Percentiles rank a stretch among this genome's conserved stretches.
phyloP scores from a whole-genome alignment of 2,888 invertebrate genomes.

The Tenthredo notha region DNA sequence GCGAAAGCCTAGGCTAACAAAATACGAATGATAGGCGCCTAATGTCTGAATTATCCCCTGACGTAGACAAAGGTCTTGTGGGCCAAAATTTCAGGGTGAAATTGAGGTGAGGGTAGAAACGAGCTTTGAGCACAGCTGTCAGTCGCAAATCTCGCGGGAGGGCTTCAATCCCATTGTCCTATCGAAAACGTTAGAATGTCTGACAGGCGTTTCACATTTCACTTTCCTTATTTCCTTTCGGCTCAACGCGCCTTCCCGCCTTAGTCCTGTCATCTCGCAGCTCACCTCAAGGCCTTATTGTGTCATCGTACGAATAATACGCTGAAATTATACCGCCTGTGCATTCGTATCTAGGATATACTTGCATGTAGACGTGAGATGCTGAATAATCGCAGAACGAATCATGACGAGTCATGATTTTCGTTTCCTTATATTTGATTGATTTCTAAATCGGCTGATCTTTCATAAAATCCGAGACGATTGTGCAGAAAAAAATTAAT shows the following conservation, averaged over 20 bases:
- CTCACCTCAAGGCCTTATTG: slow-evolving; percentile 6
- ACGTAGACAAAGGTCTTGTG: slow-evolving; percentile 49
- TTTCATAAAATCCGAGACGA: neutral
- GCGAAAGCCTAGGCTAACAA: slow-evolving; percentile 25
- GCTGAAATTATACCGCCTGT: neutral
- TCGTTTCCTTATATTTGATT: neutral
- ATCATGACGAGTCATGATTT: too few relatives aligned
- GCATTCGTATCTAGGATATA: neutral
- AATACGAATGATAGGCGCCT: slow-evolving; percentile 48
- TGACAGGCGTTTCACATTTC: slow-evolving; percentile 49
- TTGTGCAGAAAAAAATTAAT: neutral
- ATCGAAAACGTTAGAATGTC: slow-evolving; percentile 45
- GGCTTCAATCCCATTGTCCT: slow-evolving; percentile 43
- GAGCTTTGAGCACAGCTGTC: slow-evolving; percentile 45
- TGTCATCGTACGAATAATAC: slow-evolving; percentile 16
- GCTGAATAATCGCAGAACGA: neutral
- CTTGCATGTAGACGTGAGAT: neutral
- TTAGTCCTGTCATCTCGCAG: slow-evolving; percentile 14
- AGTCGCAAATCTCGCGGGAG: slow-evolving; percentile 44
- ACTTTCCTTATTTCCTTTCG: slow-evolving; percentile 44
- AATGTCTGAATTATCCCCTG: slow-evolving; percentile 44
- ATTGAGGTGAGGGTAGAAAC: slow-evolving; percentile 43
- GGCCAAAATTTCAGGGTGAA: slow-evolving; percentile 39
- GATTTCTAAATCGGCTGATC: neutral
- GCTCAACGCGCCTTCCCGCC: slow-evolving; percentile 10